Evolutionary conservation across 2,113 vertebrate species (phyloP), one percentile per base, ranked within the genome.

Genomic region (Cheirogaleus medius): DNA sequence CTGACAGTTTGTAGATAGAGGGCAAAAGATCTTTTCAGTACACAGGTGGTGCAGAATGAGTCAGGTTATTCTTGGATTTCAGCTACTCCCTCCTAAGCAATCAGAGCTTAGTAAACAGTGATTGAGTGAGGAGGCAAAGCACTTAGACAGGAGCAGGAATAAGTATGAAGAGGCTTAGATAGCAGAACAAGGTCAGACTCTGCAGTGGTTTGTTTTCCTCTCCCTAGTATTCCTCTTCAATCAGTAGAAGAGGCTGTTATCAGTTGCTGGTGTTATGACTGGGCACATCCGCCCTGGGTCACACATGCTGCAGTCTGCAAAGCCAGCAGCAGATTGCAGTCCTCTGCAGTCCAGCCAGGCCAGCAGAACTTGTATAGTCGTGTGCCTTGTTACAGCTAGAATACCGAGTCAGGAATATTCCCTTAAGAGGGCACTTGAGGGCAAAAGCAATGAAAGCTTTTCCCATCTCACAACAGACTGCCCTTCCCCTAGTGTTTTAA

Each of bases 301-400:
- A 98, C 94, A 91, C 96, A 91, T 91, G 97, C 98, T 98, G 98
- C 98, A 98, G 96, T 97, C 92, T 97, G 97, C 97, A 98, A 71
- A 97, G 86, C 93, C 91, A 94, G 66, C 29, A 69, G 91, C 91
- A 60, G 86, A 94, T 86, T 97, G 96, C 97, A 96, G 97, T 96
- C 49, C 96, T 96, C 97, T 98, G 98, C 98, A 96, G 97, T 37
- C 1, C 85, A 34, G 68, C 73, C 68, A 29, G 69, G 11, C 83
- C 96, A 98, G 98, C 78, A 91, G 63, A 73, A 42, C 47, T 27
- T 69, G 29, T 92, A 39, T 23, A 56, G 81, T 25, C 4, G 3
- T 64, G 60, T 63, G 13, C 69, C 34, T 21, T 32, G 18, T 47
- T 82, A 32, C 29, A 95, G 47, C 85, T 64, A 7, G 60, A 95